phyloP scores from a whole-genome alignment of 1,140 invertebrate genomes.

The Neelides sp. region DNA sequence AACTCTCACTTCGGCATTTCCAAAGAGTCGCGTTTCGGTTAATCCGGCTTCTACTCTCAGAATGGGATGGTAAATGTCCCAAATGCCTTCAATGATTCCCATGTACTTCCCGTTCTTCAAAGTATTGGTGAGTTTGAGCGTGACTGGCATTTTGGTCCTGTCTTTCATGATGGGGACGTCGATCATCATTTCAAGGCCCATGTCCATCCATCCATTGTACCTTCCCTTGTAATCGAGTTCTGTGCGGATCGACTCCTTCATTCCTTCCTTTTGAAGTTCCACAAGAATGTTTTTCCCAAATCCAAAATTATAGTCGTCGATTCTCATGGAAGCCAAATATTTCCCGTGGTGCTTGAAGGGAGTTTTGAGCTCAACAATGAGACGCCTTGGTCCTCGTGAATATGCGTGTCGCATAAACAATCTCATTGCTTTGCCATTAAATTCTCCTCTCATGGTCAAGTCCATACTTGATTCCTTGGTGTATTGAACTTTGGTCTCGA shows the following conservation, averaged over 20 bases:
- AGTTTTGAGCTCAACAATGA: conserved; percentile 24
- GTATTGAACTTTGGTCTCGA: conserved; percentile 20
- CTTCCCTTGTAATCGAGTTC: conserved; percentile 32
- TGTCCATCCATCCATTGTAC: conserved; percentile 22
- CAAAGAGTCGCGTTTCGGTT: conserved; percentile 13
- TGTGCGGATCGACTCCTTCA: conserved; percentile 19
- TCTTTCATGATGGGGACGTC: conserved; percentile 8
- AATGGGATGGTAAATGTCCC: conserved; percentile 16
- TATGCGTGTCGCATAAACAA: conserved; percentile 15
- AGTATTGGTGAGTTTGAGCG: conserved; percentile 11
- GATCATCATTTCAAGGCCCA: conserved; percentile 28
- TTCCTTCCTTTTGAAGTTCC: conserved; percentile 29
- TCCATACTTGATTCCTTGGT: conserved; percentile 22
- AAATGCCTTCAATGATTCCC: conserved; percentile 25
- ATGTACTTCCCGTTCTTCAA: conserved; percentile 18
- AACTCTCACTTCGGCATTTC: conserved; percentile 23
- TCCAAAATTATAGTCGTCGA: conserved; percentile 29
- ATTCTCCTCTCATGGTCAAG: conserved; percentile 14
- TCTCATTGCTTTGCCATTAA: conserved; percentile 29
- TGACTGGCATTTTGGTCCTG: conserved; percentile 8
- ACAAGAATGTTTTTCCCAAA: conserved; percentile 29
- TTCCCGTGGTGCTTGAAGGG: conserved; percentile 30
- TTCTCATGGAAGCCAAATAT: conserved; percentile 17
- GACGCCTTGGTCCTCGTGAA: conserved; percentile 9
- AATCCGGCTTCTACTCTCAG: conserved; percentile 24